Percentiles rank a stretch among this genome's conserved stretches.
Evolutionary conservation across 2,113 vertebrate genomes (phyloP).

Genomic region (Beaufortia kweichowensis): DNA sequence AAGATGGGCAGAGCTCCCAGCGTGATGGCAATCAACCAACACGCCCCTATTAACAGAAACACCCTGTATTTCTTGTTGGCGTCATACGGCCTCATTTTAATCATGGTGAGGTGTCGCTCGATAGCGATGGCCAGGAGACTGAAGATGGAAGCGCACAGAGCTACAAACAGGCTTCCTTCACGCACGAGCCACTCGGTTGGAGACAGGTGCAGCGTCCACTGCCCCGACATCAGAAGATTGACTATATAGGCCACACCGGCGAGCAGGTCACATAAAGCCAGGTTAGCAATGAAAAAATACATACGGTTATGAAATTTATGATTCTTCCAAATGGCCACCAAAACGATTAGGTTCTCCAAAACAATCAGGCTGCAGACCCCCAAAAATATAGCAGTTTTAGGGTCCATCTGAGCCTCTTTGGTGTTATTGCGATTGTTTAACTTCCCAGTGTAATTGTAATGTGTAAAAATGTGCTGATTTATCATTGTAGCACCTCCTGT

Average conservation of each 20-base stretch:
- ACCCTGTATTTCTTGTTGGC: conserved; percentile 92
- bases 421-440: conserved; percentile 70
- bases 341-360: conserved; percentile 91
- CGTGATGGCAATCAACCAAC: conserved; percentile 87
- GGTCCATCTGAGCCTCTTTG: conserved; percentile 58
- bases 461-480: conserved; percentile 73
- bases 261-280: conserved; percentile 93
- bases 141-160: conserved; percentile 89
- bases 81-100: conserved; percentile 95
- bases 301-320: conserved; percentile 94
- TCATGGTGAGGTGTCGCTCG: conserved; percentile 96
- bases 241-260: conserved; percentile 87
- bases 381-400: conserved; percentile 79
- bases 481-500: conserved; percentile 62
- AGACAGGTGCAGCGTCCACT: conserved; percentile 84
- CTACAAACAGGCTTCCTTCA: conserved; percentile 94
- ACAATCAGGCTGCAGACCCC: conserved; percentile 88
- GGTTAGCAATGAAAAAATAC: conserved; percentile 97
- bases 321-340: conserved; percentile 94
- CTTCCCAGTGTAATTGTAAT: conserved; percentile 93
- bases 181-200: conserved; percentile 85
- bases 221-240: conserved; percentile 92
- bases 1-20: conserved; percentile 90
- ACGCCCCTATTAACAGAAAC: conserved; percentile 90
- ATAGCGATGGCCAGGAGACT: conserved; percentile 94